Evolutionary conservation across 1,140 invertebrate genomes (phyloP), one percentile per base, ranked within the genome.

Genomic region (Hestina assimilis): DNA sequence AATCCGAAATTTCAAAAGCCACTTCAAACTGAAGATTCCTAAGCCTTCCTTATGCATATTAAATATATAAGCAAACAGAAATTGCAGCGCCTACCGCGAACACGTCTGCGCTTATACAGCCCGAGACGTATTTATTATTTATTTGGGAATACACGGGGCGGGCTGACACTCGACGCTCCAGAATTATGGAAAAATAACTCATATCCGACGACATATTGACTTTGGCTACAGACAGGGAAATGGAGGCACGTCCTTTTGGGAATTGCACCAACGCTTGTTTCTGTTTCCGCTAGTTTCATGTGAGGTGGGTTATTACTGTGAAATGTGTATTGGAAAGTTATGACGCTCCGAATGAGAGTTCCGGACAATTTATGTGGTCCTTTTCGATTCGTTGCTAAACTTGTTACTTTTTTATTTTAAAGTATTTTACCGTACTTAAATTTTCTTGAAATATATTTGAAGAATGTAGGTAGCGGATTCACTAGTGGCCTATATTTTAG

Each of bases 171-270:
- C 33, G 68, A 26, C 47, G 47, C 63, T 38, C 68, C 63, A 69
- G 76, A 83, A 82, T 83, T 82, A 84, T 84, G 81, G 77, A 83
- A 83, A 86, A 84, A 85, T 85, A 87, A 85, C 83, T 87, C 79
- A 85, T 85, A 81, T 79, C 73, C 72, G 59, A 73, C 75, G 75
- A 82, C 75, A 81, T 83, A 87, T 87, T 83, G 83, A 79, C 80
- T 83, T 55, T 58, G 21, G 54, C 60, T 47, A 65, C 66, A 66
- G 70, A 69, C 70, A 54, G 65, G 78, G 71, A 83, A 79, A 82
- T 74, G 69, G 68, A 68, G 64, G 60, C 61, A 63, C 66, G 48
- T 48, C 72, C 83, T 76, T 70, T 67, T 53, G 81, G 81, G 83
- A 83, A 80, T 84, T 78, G 75, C 78, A 83, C 55, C 72, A 65